Evolutionary conservation across 2,888 invertebrate species (phyloP).

Genomic region (Mythimna pallens): DNA sequence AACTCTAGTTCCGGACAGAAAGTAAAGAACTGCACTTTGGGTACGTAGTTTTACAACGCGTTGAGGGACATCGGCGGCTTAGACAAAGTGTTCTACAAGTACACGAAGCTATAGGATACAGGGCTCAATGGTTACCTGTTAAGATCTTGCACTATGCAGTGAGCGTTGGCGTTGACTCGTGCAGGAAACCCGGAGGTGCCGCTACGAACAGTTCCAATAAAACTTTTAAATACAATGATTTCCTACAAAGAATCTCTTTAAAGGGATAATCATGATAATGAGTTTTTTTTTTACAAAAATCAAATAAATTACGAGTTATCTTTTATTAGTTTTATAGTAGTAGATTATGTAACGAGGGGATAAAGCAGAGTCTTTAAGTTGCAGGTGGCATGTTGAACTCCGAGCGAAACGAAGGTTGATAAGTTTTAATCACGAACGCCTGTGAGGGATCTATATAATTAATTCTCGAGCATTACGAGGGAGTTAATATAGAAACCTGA

Average conservation of each 20-base stretch:
- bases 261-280: neutral
- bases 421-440: too few species aligned
- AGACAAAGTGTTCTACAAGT: slow-evolving; percentile 3
- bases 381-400: too few species aligned
- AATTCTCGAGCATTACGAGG: too few species aligned
- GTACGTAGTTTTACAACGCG: slow-evolving; percentile 24
- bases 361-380: too few species aligned
- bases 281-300: neutral
- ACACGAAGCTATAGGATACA: neutral
- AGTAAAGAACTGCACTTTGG: slow-evolving; percentile 45
- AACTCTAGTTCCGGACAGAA: slow-evolving; percentile 30
- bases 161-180: neutral
- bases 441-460: too few species aligned
- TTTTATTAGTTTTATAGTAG: neutral
- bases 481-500: neutral
- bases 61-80: slow-evolving; percentile 24
- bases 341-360: too few species aligned
- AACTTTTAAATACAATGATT: neutral
- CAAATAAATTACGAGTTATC: too few species aligned
- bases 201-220: neutral
- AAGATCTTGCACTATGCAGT: neutral
- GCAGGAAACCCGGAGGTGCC: neutral
- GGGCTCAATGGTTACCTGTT: neutral
- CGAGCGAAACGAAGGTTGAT: too few species aligned
- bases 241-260: neutral